These are phyloP conservation scores for Hapalemur alaotrensis DNA, from an alignment of 2,797 vertebrate genomes.

Conservation along the genomic window DNA sequence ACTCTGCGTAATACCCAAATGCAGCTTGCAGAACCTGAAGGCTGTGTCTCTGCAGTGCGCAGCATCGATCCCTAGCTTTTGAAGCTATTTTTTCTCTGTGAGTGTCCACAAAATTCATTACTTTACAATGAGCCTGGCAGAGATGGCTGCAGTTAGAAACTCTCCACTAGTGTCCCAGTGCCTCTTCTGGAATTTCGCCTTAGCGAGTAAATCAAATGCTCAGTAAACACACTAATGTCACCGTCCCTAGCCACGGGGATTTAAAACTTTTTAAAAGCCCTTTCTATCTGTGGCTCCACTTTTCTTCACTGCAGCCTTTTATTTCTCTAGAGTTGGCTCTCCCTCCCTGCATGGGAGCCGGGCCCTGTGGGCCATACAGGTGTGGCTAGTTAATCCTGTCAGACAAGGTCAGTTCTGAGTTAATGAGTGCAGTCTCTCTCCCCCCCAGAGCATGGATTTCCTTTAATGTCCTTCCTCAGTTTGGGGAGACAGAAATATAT, in stretches of 20 bases:
- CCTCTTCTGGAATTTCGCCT: conserved; percentile 30
- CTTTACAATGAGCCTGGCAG: conserved; percentile 48
- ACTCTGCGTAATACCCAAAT: background rate
- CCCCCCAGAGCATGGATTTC: background rate
- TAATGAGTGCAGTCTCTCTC: background rate
- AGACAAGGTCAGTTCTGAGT: background rate
- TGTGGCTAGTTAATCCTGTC: conserved; percentile 7
- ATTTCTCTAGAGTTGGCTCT: background rate
- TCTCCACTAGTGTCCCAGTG: background rate
- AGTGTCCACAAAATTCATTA: conserved; percentile 56
- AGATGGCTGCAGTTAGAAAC: background rate
- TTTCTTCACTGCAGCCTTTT: background rate
- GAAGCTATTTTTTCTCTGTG: conserved; percentile 40
- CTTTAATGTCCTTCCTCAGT: background rate
- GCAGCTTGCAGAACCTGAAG: background rate
- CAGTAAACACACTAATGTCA: background rate
- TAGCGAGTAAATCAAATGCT: conserved; percentile 15
- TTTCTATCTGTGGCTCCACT: background rate
- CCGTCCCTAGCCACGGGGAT: background rate
- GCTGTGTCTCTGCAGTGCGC: background rate
- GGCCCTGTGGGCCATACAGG: background rate
- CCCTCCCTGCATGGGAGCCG: rapidly evolving
- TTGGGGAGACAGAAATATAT: background rate
- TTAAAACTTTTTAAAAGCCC: background rate
- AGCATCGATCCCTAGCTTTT: background rate